Percentiles rank a stretch among this genome's conserved stretches.
Conservation (phyloP, 2,113 vertebrate species). For the Mixornis gularis region DNA sequence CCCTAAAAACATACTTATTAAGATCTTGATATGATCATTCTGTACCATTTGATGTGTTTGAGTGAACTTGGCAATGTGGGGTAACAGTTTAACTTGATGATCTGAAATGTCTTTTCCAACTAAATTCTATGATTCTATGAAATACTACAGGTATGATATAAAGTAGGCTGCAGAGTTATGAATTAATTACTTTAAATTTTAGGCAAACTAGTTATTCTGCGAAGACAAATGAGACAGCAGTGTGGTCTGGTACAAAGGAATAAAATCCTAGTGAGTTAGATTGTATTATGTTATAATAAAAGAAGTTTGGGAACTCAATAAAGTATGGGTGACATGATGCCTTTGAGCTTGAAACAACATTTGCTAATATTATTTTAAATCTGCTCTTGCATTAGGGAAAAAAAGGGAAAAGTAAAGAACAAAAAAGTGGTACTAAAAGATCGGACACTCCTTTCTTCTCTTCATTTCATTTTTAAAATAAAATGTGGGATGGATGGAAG, state of each 20-base stretch:
- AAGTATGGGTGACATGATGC: neutral
- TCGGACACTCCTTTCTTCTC: neutral
- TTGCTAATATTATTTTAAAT: neutral
- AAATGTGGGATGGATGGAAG: neutral
- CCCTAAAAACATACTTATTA: neutral
- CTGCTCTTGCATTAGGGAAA: neutral
- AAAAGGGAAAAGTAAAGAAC: neutral
- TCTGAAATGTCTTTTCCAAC: neutral
- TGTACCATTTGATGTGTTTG: neutral
- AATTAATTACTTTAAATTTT: neutral
- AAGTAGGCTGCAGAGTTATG: neutral
- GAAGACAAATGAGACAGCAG: neutral
- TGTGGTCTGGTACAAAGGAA: neutral
- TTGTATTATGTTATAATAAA: too few relatives aligned
- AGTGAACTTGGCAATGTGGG: neutral
- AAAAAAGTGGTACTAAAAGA: neutral
- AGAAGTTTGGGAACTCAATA: neutral
- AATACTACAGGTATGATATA: neutral
- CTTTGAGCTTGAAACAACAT: neutral
- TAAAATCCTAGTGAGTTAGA: neutral
- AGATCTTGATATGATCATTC: neutral
- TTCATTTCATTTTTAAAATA: neutral
- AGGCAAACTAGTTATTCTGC: neutral
- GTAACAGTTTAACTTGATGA: neutral
- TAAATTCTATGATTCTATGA: neutral